phyloP scores from a whole-genome alignment of 2,797 vertebrate genomes.

The Adelosebastes latens region DNA sequence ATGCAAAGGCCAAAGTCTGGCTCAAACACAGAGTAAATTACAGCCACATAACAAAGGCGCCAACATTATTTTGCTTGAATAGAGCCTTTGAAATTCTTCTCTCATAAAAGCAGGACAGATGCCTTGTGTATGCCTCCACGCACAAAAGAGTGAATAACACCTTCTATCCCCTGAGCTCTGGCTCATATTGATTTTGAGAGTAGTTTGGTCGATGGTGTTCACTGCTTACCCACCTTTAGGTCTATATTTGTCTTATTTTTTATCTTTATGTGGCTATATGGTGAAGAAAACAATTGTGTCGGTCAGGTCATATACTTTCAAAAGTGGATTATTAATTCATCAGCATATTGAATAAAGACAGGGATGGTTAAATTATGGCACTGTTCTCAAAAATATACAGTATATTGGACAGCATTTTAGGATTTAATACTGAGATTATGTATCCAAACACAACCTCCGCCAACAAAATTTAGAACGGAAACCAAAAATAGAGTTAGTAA shows the following conservation, averaged over 20 bases:
- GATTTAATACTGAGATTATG: neutral
- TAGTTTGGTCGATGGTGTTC: neutral
- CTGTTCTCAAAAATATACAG: neutral
- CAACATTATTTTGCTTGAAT: constrained; percentile 6
- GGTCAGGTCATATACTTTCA: neutral
- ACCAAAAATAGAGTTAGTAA: neutral
- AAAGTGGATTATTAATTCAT: neutral
- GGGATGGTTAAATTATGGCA: neutral
- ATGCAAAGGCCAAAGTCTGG: neutral
- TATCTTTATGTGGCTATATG: neutral
- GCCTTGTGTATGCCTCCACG: neutral
- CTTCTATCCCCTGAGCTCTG: neutral
- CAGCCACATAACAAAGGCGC: neutral
- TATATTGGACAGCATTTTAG: neutral
- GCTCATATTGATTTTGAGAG: neutral
- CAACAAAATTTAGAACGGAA: neutral
- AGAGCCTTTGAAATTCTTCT: neutral
- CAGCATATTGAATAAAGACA: neutral
- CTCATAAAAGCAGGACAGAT: neutral
- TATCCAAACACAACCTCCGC: too few relatives aligned
- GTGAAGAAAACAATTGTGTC: neutral
- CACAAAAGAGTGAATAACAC: constrained; percentile 27
- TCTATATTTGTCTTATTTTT: neutral
- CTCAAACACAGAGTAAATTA: neutral
- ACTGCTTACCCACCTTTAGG: neutral